These are phyloP conservation scores for Drymonia ruficornis DNA, from an alignment of 2,888 invertebrate species.

Conservation along the genomic window DNA sequence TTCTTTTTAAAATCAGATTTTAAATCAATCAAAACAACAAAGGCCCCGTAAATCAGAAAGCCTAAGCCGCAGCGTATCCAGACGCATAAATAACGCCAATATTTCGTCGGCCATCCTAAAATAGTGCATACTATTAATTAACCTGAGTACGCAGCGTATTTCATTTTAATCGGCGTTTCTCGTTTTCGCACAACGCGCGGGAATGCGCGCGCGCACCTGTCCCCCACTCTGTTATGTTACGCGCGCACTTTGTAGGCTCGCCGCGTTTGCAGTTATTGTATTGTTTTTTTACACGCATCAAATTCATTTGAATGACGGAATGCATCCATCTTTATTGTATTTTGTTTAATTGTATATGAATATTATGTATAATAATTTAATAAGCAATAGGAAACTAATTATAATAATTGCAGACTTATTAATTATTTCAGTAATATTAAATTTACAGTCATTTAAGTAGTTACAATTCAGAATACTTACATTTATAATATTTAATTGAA, in stretches of 20 bases:
- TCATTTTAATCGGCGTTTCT: conserved; percentile 75
- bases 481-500: too few relatives aligned
- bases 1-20: too few relatives aligned
- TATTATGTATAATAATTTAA: too few relatives aligned
- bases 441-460: too few relatives aligned
- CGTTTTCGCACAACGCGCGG: conserved; percentile 66
- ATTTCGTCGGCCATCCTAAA: conserved; percentile 61
- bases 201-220: conserved; percentile 72
- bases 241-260: conserved; percentile 50
- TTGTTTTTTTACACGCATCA: conserved; percentile 36
- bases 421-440: too few relatives aligned
- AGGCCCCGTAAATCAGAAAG: conserved; percentile 1
- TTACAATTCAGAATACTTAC: too few relatives aligned
- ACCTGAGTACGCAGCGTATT: conserved; percentile 63
- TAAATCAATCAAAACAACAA: neutral
- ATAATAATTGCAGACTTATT: too few relatives aligned
- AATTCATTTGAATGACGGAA: conserved; percentile 30
- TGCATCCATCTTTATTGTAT: conserved; percentile 10
- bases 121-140: conserved; percentile 74
- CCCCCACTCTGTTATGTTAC: conserved; percentile 61
- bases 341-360: too few relatives aligned
- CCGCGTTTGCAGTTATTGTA: conserved; percentile 51
- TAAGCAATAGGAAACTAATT: too few relatives aligned
- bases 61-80: conserved; percentile 32
- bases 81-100: conserved; percentile 77